These are phyloP conservation scores for Agrilus planipennis DNA, from an alignment of 1,140 invertebrate genomes.

Conservation along the genomic window DNA sequence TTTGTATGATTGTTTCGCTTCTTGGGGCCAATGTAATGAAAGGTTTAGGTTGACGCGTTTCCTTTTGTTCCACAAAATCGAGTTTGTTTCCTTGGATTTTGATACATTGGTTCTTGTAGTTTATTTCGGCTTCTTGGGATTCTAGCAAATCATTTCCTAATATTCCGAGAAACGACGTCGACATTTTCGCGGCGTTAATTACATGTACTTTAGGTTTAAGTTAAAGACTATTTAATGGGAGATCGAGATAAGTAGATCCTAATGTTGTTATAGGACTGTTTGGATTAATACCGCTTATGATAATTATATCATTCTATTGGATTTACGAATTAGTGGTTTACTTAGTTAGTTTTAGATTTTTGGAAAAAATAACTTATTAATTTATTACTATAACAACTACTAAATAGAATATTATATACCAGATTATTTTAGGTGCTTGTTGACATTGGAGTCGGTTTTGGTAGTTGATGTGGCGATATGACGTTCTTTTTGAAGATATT, in stretches of 20 bases:
- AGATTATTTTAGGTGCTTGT: too few relatives aligned
- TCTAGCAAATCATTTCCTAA: neutral
- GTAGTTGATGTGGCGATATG: too few relatives aligned
- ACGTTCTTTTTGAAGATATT: too few relatives aligned
- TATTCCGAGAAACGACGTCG: constrained; percentile 1
- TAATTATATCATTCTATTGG: neutral
- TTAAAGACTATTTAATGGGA: neutral
- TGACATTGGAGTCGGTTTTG: too few relatives aligned
- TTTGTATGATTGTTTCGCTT: constrained; percentile 1
- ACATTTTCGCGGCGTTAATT: constrained; percentile 2
- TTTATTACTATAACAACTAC: too few relatives aligned
- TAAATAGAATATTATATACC: too few relatives aligned
- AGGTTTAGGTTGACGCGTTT: neutral
- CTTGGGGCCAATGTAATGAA: neutral
- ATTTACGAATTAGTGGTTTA: too few relatives aligned
- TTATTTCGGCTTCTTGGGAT: neutral
- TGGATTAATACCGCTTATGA: neutral
- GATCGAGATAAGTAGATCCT: neutral
- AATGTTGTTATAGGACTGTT: neutral
- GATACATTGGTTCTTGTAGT: neutral
- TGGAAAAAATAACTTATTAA: too few relatives aligned
- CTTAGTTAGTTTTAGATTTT: too few relatives aligned
- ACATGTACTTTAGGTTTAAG: constrained; percentile 1
- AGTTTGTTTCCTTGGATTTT: neutral
- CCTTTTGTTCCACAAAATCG: neutral